These are phyloP conservation scores for Pygmarrhopalites habei DNA, from an alignment of 1,140 invertebrate species.

Conservation along the genomic window DNA sequence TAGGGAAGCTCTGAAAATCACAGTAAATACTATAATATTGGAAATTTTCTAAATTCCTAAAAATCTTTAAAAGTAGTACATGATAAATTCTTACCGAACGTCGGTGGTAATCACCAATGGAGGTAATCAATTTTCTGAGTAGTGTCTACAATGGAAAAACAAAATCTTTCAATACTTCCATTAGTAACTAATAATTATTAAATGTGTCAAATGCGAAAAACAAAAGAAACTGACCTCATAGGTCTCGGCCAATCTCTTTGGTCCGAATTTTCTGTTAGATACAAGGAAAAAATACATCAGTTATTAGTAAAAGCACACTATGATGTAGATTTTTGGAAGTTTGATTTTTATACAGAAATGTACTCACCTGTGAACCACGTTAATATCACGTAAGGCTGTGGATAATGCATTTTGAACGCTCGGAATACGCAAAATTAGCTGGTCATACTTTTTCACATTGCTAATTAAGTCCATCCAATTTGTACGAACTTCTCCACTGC, in stretches of 20 bases:
- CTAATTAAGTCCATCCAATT: constrained; percentile 86
- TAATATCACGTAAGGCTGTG: constrained; percentile 67
- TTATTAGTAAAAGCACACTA: neutral
- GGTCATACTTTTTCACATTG: constrained; percentile 68
- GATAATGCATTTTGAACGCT: constrained; percentile 75
- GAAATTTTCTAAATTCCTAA: no score
- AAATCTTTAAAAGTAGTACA: no score
- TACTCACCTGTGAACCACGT: constrained; percentile 66
- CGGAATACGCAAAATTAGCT: constrained; percentile 63
- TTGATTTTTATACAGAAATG: neutral
- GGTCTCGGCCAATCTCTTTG: constrained; percentile 69
- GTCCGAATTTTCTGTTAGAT: constrained; percentile 83
- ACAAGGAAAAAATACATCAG: no score
- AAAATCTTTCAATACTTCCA: no score
- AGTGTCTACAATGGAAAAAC: no score
- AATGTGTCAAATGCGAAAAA: no score
- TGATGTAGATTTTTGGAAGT: neutral
- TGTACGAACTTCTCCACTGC: constrained; percentile 78
- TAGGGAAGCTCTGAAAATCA: constrained; percentile 64
- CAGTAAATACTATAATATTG: no score
- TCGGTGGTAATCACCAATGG: constrained; percentile 69
- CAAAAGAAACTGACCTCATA: no score
- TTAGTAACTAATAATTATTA: no score
- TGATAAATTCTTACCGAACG: no score
- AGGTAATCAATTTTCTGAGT: constrained; percentile 69